These are phyloP conservation scores for Dinoponera quadriceps DNA, from an alignment of 1,140 invertebrate genomes.

Conservation along the genomic window DNA sequence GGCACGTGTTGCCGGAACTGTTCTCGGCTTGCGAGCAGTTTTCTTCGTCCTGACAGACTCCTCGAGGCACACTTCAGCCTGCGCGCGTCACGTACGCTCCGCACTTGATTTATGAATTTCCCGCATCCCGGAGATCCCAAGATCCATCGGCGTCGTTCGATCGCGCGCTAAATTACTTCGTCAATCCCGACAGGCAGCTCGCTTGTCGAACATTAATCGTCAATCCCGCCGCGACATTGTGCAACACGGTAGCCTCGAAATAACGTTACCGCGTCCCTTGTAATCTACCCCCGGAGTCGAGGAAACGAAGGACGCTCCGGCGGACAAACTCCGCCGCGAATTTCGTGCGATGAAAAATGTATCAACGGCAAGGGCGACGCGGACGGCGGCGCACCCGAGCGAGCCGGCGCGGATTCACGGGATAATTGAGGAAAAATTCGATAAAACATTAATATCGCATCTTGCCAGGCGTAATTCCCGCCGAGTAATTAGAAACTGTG, in stretches of 20 bases:
- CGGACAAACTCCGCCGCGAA: neutral
- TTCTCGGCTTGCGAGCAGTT: neutral
- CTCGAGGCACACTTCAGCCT: neutral
- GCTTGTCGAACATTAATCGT: constrained; percentile 37
- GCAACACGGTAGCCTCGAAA: neutral
- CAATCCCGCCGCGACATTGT: neutral
- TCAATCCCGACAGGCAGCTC: constrained; percentile 24
- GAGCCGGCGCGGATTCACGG: neutral
- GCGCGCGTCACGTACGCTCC: neutral
- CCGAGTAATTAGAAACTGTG: constrained; percentile 61
- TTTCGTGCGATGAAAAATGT: constrained; percentile 27
- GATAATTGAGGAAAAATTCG: constrained; percentile 32
- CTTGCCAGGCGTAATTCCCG: constrained; percentile 23
- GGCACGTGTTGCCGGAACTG: neutral
- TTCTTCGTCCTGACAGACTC: neutral
- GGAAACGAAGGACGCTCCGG: neutral
- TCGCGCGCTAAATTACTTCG: constrained; percentile 20
- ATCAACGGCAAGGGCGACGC: neutral
- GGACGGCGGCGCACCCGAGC: neutral
- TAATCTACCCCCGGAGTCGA: constrained; percentile 18
- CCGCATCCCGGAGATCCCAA: neutral
- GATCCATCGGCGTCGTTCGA: too few species aligned
- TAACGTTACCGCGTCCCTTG: neutral
- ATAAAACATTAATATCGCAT: constrained; percentile 32
- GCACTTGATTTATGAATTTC: constrained; percentile 41